Evolutionary conservation across 2,113 vertebrate genomes (phyloP).

Genomic region (Progne subis): DNA sequence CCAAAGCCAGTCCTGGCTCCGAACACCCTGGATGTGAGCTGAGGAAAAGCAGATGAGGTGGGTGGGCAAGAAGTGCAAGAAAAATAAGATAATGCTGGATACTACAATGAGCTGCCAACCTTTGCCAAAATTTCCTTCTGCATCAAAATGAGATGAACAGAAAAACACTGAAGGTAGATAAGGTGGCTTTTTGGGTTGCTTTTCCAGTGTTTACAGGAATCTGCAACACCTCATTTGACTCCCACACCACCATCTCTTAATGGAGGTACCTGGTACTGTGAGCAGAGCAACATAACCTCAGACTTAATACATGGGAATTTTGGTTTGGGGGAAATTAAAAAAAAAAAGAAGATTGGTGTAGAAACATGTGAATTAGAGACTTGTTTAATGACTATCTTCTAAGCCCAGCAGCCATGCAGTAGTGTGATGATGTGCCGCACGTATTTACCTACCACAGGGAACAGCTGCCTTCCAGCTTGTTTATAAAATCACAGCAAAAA

Average conservation of each 20-base stretch:
- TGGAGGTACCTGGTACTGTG: neutral
- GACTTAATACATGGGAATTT: neutral
- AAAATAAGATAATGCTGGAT: neutral
- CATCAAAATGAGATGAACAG: conserved; percentile 3
- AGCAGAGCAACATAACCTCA: neutral
- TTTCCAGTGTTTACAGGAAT: neutral
- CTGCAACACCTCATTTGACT: neutral
- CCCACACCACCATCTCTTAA: neutral
- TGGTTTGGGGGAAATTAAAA: neutral
- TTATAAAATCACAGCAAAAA: neutral
- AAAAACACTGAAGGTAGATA: neutral
- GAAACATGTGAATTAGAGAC: rapidly evolving
- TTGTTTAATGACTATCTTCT: rapidly evolving
- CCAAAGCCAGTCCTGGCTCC: neutral
- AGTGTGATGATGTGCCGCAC: neutral
- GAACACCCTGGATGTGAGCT: rapidly evolving
- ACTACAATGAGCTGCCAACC: neutral
- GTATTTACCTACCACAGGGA: neutral
- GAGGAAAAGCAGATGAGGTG: neutral
- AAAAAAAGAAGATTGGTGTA: neutral
- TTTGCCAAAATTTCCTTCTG: conserved; percentile 14
- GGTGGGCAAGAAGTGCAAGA: conserved; percentile 2
- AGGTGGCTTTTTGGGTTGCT: neutral
- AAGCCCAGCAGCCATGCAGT: neutral
- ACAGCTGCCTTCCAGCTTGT: neutral